These are phyloP conservation scores for Sebastolobus alascanus DNA, from an alignment of 2,797 vertebrate genomes.

Conservation along the genomic window DNA sequence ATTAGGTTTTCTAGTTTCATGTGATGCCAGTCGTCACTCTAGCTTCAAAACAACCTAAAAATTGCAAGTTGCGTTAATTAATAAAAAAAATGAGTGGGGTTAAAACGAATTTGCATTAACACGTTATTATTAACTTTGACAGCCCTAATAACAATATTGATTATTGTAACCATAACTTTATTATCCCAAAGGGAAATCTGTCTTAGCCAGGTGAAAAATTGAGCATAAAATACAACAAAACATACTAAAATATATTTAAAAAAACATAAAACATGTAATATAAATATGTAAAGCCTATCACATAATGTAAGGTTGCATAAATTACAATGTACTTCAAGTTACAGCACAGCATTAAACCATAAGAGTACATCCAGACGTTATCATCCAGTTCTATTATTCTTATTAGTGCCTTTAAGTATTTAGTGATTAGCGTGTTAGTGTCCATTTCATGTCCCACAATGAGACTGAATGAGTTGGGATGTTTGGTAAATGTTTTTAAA, in stretches of 20 bases:
- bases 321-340: not conserved
- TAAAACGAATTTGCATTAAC: too few species aligned
- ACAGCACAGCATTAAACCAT: not conserved
- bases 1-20: too few species aligned
- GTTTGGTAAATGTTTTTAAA: not conserved
- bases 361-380: not conserved
- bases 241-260: not conserved
- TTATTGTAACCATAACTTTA: not conserved
- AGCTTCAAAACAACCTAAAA: too few species aligned
- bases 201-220: not conserved
- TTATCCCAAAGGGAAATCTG: not conserved
- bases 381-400: not conserved
- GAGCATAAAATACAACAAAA: not conserved
- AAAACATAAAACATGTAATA: not conserved
- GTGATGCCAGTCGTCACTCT: too few species aligned
- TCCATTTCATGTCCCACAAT: not conserved
- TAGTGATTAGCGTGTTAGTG: not conserved
- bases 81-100: too few species aligned
- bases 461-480: not conserved
- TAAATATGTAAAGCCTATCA: not conserved
- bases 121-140: too few species aligned
- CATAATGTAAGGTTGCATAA: not conserved
- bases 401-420: not conserved
- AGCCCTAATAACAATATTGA: not conserved
- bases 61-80: too few species aligned